Conservation (phyloP, 2,888 invertebrate genomes). For the Meloe dianella region DNA sequence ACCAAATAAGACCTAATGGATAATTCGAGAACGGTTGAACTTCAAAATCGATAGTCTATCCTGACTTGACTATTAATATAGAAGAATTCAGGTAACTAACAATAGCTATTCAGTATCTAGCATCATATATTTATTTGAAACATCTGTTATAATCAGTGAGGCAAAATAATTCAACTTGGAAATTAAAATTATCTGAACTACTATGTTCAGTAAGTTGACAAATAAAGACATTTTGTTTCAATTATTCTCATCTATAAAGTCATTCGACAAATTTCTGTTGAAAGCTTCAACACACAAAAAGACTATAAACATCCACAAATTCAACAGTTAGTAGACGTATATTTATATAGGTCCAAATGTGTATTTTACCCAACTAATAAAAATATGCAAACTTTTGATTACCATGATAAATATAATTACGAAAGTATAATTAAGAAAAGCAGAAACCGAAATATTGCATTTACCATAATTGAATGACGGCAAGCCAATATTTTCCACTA, state of each 20-base stretch:
- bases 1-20: too few species aligned
- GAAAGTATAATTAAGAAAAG: constrained; percentile 23
- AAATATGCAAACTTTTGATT: constrained; percentile 32
- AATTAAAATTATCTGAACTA: too few species aligned
- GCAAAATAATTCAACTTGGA: too few species aligned
- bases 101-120: too few species aligned
- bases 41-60: too few species aligned
- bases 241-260: neutral
- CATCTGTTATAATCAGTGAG: too few species aligned
- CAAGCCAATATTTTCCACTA: constrained; percentile 18
- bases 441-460: constrained; percentile 11
- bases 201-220: too few species aligned
- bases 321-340: constrained; percentile 18
- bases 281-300: constrained; percentile 21
- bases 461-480: constrained; percentile 23
- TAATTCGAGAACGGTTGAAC: too few species aligned
- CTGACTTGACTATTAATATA: too few species aligned
- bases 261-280: constrained; percentile 20
- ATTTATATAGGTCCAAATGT: constrained; percentile 28
- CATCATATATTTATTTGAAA: too few species aligned
- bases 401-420: constrained; percentile 27
- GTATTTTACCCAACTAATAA: constrained; percentile 24
- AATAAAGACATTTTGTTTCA: too few species aligned
- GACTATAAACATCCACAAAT: constrained; percentile 16
- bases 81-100: too few species aligned